These are phyloP conservation scores for Chloroceryle amazona DNA, from an alignment of 2,797 vertebrate species.

Conservation along the genomic window DNA sequence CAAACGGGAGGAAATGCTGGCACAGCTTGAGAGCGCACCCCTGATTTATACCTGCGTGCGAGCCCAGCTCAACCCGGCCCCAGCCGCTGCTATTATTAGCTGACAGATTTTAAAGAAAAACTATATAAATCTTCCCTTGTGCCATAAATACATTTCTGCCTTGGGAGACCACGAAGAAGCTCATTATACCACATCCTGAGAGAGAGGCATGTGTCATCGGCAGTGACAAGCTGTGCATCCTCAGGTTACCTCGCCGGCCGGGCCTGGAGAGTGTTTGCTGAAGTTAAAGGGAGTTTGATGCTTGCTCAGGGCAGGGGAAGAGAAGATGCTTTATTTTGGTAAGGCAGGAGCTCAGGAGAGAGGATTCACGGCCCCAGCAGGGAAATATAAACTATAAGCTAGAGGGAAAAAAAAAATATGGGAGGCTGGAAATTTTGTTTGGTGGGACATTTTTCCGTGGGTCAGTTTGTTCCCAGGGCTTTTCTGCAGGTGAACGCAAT, in stretches of 20 bases:
- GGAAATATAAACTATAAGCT: background rate
- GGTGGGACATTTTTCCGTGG: background rate
- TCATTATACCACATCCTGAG: conserved; percentile 84
- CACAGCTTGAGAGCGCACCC: conserved; percentile 4
- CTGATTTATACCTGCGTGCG: conserved; percentile 75
- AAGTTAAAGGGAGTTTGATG: background rate
- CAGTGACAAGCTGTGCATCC: conserved; percentile 78
- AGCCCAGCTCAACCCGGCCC: conserved; percentile 65
- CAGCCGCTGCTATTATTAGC: conserved; percentile 78
- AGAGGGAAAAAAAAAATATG: fast-evolving
- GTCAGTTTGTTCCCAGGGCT: background rate
- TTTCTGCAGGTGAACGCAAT: background rate
- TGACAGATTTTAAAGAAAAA: conserved; percentile 81
- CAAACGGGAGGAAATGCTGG: conserved; percentile 33
- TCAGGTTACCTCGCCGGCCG: conserved; percentile 64
- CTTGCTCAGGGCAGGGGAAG: background rate
- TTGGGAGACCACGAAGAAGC: conserved; percentile 77
- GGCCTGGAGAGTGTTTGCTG: conserved; percentile 12
- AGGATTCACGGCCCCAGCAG: background rate
- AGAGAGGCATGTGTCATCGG: conserved; percentile 78
- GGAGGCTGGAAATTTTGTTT: background rate
- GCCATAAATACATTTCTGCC: conserved; percentile 81
- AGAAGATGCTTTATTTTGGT: background rate
- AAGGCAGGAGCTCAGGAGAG: background rate
- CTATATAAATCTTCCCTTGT: conserved; percentile 80